Percentiles rank a stretch among this genome's conserved stretches.
These are phyloP conservation scores for Limnephilus rhombicus DNA, from an alignment of 2,888 invertebrate species.

Conservation along the genomic window DNA sequence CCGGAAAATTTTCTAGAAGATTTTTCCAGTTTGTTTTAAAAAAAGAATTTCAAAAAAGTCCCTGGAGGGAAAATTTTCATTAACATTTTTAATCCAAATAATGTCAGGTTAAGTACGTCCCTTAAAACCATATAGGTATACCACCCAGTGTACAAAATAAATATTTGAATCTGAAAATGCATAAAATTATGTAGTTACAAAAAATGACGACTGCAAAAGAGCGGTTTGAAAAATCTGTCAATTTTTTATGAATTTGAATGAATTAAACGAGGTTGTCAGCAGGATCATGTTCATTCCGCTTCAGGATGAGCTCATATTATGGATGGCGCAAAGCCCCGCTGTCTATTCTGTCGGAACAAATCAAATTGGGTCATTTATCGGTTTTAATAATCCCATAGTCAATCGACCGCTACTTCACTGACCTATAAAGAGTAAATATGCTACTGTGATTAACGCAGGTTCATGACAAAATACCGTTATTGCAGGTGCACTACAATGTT, in stretches of 20 bases:
- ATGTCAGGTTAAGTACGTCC: no score
- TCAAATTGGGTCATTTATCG: background rate
- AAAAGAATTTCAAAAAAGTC: no score
- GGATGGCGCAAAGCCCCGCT: background rate
- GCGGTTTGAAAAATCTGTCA: background rate
- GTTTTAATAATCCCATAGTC: background rate
- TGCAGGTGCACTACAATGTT: background rate
- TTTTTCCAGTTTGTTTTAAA: no score
- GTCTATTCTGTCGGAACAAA: background rate
- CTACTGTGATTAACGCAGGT: background rate
- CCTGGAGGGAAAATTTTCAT: no score
- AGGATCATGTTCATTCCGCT: background rate
- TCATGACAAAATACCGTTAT: background rate
- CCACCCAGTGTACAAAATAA: background rate
- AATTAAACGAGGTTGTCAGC: background rate
- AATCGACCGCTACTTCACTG: background rate
- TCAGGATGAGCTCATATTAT: background rate
- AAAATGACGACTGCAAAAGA: background rate
- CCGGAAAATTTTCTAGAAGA: no score
- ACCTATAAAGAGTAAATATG: background rate
- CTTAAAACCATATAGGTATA: no score
- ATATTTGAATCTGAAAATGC: background rate
- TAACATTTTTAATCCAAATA: no score
- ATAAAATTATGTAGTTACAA: background rate
- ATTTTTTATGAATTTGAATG: background rate